Evolutionary conservation across 1,140 invertebrate genomes (phyloP).

Genomic region (Drosophila persimilis): DNA sequence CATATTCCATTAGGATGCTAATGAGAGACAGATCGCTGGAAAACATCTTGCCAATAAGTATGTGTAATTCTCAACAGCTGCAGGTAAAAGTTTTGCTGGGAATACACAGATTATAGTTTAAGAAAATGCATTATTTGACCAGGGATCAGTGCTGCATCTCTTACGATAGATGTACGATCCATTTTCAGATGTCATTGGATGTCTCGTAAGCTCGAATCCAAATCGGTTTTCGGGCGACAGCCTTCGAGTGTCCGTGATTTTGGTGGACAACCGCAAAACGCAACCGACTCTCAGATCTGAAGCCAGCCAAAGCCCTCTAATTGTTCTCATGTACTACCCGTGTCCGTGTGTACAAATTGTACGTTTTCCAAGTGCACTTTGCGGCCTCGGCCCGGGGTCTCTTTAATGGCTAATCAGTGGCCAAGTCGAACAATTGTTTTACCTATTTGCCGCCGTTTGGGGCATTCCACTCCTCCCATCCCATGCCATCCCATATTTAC

Average conservation of each 20-base stretch:
- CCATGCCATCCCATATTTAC: neutral
- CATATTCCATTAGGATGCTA: slow-evolving; percentile 45
- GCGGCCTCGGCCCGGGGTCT: slow-evolving; percentile 36
- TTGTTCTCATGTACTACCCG: slow-evolving; percentile 33
- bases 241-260: slow-evolving; percentile 30
- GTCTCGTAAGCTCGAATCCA: neutral
- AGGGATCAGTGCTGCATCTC: too few species aligned
- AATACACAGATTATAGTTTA: neutral
- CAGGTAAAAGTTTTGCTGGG: neutral
- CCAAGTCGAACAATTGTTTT: slow-evolving; percentile 46
- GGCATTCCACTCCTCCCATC: slow-evolving; percentile 43
- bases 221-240: neutral
- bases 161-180: too few species aligned
- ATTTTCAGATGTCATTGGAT: neutral
- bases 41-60: neutral
- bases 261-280: slow-evolving; percentile 58
- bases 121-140: too few species aligned
- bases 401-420: slow-evolving; percentile 47
- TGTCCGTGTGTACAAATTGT: neutral
- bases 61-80: too few species aligned
- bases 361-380: slow-evolving; percentile 31
- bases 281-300: slow-evolving; percentile 53
- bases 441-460: slow-evolving; percentile 31
- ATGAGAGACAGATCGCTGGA: slow-evolving; percentile 12
- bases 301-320: slow-evolving; percentile 43